Evolutionary conservation across 2,888 invertebrate genomes (phyloP), one percentile per base, ranked within the genome.

Genomic region (Aphidoletes aphidimyza): DNA sequence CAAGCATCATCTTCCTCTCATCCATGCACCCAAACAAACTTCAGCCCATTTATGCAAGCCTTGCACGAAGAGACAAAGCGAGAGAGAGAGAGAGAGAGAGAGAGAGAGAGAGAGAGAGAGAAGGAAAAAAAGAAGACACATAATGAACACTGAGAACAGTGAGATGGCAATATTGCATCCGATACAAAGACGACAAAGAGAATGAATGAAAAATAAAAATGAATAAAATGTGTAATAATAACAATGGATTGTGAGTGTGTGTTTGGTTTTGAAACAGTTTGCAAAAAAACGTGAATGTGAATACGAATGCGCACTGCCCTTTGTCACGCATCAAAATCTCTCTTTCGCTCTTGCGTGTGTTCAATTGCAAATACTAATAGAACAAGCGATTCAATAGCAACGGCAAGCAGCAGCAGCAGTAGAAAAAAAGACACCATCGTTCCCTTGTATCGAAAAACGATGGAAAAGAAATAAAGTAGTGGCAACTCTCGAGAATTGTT

Each of bases 181-280:
- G 54, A 54, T 39, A n/a, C n/a, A n/a, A n/a, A n/a, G n/a, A n/a
- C n/a, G n/a, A n/a, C n/a, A n/a, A n/a, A n/a, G n/a, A n/a, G n/a
- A n/a, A n/a, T 69, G 34, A 69, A 69, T 14, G 69, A 69, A 69
- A 14, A 69, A n/a, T 5, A 54, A 26, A 26, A 26, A 26, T 3
- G 34, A 69, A 69, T 69, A 69, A 69, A 69, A 69, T 69, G 69
- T 9, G 69, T 30, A 69, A 69, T 22, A 54, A 54, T 54, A 54
- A 54, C 54, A 54, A 54, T 26, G 6, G 22, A 54, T 26, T 54
- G 54, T 54, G 54, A 22, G 3, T 54, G 42, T 11, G 42, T 42
- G 6, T 42, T 42, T 9, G 3, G 9, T 49, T 54, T 22, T 11
- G 26, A 54, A 54, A 22, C 54, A 49, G 49, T 54, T 54, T 49